Base-by-base conservation (phyloP, 2,888 invertebrate species). In the Conchocele bisecta region DNA sequence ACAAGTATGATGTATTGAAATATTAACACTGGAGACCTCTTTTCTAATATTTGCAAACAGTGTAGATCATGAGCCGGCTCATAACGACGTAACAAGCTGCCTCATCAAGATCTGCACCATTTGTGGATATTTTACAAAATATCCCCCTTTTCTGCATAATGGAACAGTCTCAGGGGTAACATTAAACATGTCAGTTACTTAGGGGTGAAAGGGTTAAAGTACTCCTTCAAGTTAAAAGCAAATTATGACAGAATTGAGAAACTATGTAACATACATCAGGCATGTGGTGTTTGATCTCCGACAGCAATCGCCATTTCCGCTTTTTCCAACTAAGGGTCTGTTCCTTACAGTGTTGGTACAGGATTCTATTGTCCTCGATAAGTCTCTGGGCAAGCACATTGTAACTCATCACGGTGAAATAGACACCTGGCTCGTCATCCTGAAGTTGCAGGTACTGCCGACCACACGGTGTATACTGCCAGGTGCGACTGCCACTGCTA, bases 301-400 rank as follows among this genome's bases (percentile, higher is more conserved):
- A 88, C 58, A 93, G 83, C 20, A 95, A 83, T 54, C 93, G 92
- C 13, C 89, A 82, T 86, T 93, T 93, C 51, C 98, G 93, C 44
- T 93, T 91, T 15, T 93, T 92, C 97, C 98, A 98, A 15, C 92
- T 90, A 1, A 98, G 92, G 65, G 93, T 92, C 0, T 89, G 77
- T 6, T 92, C 89, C 33, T 93, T 89, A 83, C 95, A 95, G 0
- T 92, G 85, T 22, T 89, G 91, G 88, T 98, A 98, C 15, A 98
- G 91, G 86, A 95, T 93, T 0, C 93, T 91, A 70, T 98, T 96
- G 75, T 93, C 92, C 76, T 95, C 93, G 59, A 98, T 88, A 42
- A 98, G 92, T 83, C 94, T 93, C 91, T 98, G 98, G 0, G 97
- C 95, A 65, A 98, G 92, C 29, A 98, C 95, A 91, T 98, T 98